These are phyloP conservation scores for Puntigrus tetrazona DNA, from an alignment of 2,113 vertebrate genomes.

Conservation along the genomic window DNA sequence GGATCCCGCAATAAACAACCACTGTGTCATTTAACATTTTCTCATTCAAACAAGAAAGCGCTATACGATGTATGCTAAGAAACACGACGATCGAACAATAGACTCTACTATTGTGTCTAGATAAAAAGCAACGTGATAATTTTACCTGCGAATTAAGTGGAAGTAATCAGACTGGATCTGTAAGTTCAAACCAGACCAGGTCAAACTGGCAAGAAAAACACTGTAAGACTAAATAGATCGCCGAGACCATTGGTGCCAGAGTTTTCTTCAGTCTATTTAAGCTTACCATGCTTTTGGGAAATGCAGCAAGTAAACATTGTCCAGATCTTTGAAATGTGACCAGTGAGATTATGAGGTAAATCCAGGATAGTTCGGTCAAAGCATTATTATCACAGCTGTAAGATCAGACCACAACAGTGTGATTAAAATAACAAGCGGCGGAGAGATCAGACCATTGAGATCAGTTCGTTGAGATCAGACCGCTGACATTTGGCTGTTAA, in stretches of 20 bases:
- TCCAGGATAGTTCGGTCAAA: neutral
- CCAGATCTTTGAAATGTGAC: neutral
- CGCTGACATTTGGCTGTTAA: neutral
- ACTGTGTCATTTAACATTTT: neutral
- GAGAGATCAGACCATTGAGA: neutral
- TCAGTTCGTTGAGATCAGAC: neutral
- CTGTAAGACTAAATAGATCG: neutral
- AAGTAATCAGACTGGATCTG: neutral
- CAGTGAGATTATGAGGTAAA: neutral
- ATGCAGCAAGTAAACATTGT: too few relatives aligned
- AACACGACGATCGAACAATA: neutral
- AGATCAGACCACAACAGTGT: neutral
- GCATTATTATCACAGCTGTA: neutral
- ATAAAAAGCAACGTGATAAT: neutral
- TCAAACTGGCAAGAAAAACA: neutral
- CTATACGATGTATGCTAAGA: neutral
- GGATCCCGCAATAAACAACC: neutral
- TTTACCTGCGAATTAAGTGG: neutral
- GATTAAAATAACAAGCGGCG: neutral
- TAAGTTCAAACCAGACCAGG: too few relatives aligned
- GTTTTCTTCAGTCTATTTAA: neutral
- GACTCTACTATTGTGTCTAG: neutral
- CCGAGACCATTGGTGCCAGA: neutral
- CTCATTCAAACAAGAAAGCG: neutral
- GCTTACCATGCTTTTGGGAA: too few relatives aligned